Percentiles rank a stretch among this genome's conserved stretches.
These are phyloP conservation scores for Poeciliopsis turrubarensis DNA, from an alignment of 2,113 vertebrate species.

Conservation along the genomic window DNA sequence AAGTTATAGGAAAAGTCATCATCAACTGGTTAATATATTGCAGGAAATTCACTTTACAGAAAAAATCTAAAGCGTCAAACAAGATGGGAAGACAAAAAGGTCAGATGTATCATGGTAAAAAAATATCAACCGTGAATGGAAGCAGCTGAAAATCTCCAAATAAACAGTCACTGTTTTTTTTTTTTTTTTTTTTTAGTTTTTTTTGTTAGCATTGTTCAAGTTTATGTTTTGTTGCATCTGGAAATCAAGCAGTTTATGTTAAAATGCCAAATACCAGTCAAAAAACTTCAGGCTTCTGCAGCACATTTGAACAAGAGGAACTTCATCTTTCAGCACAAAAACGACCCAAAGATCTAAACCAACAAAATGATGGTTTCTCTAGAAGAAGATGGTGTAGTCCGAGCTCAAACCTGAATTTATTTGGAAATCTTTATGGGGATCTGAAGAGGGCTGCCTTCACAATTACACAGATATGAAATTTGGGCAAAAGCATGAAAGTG, in stretches of 20 bases:
- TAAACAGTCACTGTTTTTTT: too few relatives aligned
- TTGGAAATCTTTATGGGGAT: background rate
- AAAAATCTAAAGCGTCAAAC: background rate
- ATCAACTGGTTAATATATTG: background rate
- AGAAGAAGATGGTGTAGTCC: background rate
- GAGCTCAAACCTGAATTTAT: background rate
- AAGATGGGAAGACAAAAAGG: too few relatives aligned
- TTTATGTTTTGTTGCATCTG: too few relatives aligned
- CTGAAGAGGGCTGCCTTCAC: background rate
- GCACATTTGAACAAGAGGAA: background rate
- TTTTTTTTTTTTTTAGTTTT: too few relatives aligned
- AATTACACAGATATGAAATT: background rate
- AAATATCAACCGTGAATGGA: background rate
- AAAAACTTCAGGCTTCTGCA: background rate
- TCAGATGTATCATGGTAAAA: background rate
- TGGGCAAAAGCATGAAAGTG: background rate
- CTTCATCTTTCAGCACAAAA: background rate
- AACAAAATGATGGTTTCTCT: too few relatives aligned
- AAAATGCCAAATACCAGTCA: background rate
- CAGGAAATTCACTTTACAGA: background rate
- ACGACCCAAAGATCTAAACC: background rate
- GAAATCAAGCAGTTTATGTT: too few relatives aligned
- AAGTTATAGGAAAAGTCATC: background rate
- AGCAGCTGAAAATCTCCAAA: too few relatives aligned
- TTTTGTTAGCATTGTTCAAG: background rate